phyloP scores from a whole-genome alignment of 1,140 invertebrate genomes.

The Acyrthosiphon pisum region DNA sequence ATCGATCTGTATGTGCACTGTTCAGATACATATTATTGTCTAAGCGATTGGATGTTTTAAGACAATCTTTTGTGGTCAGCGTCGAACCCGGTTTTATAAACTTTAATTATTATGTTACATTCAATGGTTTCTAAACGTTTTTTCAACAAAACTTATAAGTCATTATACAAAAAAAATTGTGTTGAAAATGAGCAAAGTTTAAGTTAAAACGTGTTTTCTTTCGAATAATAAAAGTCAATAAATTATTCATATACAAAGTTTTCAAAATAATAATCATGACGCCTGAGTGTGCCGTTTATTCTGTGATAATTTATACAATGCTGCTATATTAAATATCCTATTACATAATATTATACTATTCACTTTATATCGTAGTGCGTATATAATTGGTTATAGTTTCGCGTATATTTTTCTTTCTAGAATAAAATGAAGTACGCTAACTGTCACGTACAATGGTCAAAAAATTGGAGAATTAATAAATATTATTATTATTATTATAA shows the following conservation, averaged over 20 bases:
- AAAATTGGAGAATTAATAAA: no score
- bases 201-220: background rate
- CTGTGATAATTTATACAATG: background rate
- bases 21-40: background rate
- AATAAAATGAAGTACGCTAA: background rate
- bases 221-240: constrained; percentile 9
- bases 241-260: constrained; percentile 35
- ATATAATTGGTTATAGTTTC: background rate
- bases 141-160: background rate
- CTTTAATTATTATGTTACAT: background rate
- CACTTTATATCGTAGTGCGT: background rate
- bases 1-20: background rate
- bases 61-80: background rate
- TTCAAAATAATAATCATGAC: constrained; percentile 7
- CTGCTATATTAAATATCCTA: background rate
- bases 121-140: background rate
- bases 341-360: background rate
- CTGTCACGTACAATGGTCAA: background rate
- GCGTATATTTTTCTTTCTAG: background rate
- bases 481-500: no score
- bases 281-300: background rate
- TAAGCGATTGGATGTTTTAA: background rate
- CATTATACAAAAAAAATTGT: background rate
- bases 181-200: background rate
- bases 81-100: background rate